Conservation (phyloP, 1,140 invertebrate genomes). For the Drosophila kohkoa region DNA sequence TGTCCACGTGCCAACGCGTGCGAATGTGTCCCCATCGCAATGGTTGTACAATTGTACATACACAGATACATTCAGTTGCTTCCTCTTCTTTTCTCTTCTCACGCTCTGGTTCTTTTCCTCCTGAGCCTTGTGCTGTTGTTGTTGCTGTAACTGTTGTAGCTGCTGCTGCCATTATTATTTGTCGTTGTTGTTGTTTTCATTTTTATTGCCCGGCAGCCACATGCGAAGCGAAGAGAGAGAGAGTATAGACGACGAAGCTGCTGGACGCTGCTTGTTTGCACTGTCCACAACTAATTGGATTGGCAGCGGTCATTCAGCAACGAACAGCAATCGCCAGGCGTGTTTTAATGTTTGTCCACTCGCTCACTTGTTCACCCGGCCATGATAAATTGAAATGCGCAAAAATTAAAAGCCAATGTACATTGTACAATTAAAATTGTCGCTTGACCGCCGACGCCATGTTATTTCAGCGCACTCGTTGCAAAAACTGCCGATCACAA, state of each 20-base stretch:
- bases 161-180: conserved; percentile 28
- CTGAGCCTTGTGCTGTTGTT: neutral
- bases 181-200: conserved; percentile 53
- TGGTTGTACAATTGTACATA: neutral
- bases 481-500: conserved; percentile 3
- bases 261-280: conserved; percentile 55
- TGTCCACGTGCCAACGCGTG: conserved; percentile 46
- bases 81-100: conserved; percentile 8
- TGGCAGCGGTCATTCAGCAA: conserved; percentile 52
- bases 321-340: conserved; percentile 27
- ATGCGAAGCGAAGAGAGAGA: conserved; percentile 23
- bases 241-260: conserved; percentile 36
- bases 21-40: conserved; percentile 35
- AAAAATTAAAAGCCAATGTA: conserved; percentile 32
- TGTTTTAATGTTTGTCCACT: conserved; percentile 32
- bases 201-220: conserved; percentile 67
- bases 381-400: conserved; percentile 40
- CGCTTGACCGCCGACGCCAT: conserved; percentile 11
- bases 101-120: neutral
- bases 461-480: neutral
- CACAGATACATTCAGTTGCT: conserved; percentile 5
- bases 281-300: conserved; percentile 76
- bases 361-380: neutral
- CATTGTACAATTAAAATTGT: conserved; percentile 16
- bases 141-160: neutral